Base-by-base conservation (phyloP, 2,888 invertebrate species). In the Tetrapedia diversipes region DNA sequence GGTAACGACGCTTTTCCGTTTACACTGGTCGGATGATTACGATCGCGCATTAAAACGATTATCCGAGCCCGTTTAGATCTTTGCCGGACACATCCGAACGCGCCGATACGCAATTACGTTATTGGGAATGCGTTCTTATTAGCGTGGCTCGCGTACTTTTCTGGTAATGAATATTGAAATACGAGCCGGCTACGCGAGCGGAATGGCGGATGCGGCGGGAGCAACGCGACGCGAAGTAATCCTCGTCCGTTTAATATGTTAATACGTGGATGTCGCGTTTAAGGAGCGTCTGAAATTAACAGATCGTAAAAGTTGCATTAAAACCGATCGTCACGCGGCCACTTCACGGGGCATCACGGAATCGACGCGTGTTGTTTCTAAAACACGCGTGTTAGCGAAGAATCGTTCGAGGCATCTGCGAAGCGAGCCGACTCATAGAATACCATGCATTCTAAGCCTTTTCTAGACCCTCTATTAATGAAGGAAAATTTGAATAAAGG, bases 231-330 rank as follows among this genome's bases (percentile, higher is more conserved):
- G 75, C 69, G 10, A 24, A 47, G 68, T 66, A 53, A 68, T 66
- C 49, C 27, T 43, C n/a, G n/a, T n/a, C 53, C 49, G 69, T 57
- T 82, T 73, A 71, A 59, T 80, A 80, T 65, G 75, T 79, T 79
- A 78, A 78, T 75, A 60, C 22, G 24, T 24, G 51, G 74, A 32
- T 14, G 34, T 47, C 14, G 51, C 34, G 53, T 49, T 77, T 74
- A 60, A 72, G 51, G 69, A 68, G 67, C 59, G 64, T 53, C 49
- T 24, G 69, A 69, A 64, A 81, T 67, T 80, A 82, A 82, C 74
- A 66, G 74, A 8, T 83, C 81, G 72, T 82, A 77, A 82, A 83
- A 68, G 34, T 29, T 65, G 54, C 57, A 54, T 70, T 59, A 69
- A 69, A 66, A 60, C 60, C 57, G 27, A 56, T 70, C 53, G 16